Conservation (phyloP, 2,113 vertebrate species). For the Ellobius talpinus region DNA sequence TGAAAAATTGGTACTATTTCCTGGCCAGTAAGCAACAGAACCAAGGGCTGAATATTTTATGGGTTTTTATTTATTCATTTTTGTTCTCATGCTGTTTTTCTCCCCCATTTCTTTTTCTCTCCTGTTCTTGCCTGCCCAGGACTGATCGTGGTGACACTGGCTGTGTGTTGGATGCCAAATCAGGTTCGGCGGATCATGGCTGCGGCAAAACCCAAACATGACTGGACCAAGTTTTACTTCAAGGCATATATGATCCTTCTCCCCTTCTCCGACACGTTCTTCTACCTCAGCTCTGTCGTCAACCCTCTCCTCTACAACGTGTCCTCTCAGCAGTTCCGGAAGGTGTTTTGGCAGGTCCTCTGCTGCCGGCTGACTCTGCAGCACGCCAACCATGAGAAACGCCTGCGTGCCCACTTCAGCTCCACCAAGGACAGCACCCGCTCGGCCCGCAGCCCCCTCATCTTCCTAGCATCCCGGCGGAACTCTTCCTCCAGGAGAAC, state of each 20-base stretch:
- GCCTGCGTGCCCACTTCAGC: constrained; percentile 53
- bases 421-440: constrained; percentile 27
- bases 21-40: constrained; percentile 79
- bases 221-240: constrained; percentile 91
- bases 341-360: constrained; percentile 92
- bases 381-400: constrained; percentile 90
- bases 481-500: constrained; percentile 41
- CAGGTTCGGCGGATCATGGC: constrained; percentile 95
- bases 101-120: background rate
- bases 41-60: constrained; percentile 48
- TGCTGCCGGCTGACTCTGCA: constrained; percentile 90
- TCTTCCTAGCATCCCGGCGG: constrained; percentile 79
- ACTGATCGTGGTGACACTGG: constrained; percentile 92
- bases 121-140: constrained; percentile 84
- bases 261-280: constrained; percentile 93
- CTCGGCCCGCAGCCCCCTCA: constrained; percentile 79
- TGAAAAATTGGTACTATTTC: constrained; percentile 82
- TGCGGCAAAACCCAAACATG: constrained; percentile 90
- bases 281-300: constrained; percentile 97
- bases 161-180: constrained; percentile 95
- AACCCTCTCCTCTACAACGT: constrained; percentile 97
- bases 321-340: constrained; percentile 95
- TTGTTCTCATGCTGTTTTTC: constrained; percentile 40
- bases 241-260: constrained; percentile 89
- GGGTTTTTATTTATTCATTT: constrained; percentile 4